Evolutionary conservation across 1,140 invertebrate species (phyloP), one percentile per base, ranked within the genome.

Genomic region (Zaprionus ornatus): DNA sequence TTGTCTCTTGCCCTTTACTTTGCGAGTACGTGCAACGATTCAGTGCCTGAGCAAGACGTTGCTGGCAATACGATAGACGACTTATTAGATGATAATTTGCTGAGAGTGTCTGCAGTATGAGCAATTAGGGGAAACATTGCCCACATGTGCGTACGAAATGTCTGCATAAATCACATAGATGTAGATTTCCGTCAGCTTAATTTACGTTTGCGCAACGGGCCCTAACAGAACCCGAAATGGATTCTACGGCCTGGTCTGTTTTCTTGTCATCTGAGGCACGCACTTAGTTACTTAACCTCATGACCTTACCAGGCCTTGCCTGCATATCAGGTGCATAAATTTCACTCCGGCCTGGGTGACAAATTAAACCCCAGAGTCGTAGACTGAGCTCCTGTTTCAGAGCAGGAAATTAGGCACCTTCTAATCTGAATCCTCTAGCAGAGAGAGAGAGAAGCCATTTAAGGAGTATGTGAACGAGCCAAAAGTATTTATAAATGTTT

Each of bases 311-410:
- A 64, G 27, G 54, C 48, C 65, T 35, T 55, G 42, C 54, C 65
- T 40, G 60, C 73, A 73, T 84, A 80, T 73, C 77, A 68, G 77
- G 50, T 78, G 75, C 60, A 86, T 86, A 86, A 87, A 86, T 87
- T 86, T 70, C 45, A 45, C n/a, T 7, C 40, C 6, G 12, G 27
- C 62, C 55, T 67, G 57, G 65, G 55, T 74, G 79, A 82, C 79
- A 82, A 63, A 77, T 86, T 86, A 70, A 70, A 61, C 65, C 55
- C 32, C 62, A 57, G 54, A 60, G 57, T 71, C 71, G 57, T 76
- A 73, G 9, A 23, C 52, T 17, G 6, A 23, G 17, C 19, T 50
- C 32, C 13, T 21, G 59, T 55, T 61, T 57, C 35, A 7, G 52
- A 23, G 52, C 13, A 48, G 32, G 23, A 64, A 75, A 65, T 59